Evolutionary conservation across 2,888 invertebrate genomes (phyloP).

Genomic region (Campoletis raptor): DNA sequence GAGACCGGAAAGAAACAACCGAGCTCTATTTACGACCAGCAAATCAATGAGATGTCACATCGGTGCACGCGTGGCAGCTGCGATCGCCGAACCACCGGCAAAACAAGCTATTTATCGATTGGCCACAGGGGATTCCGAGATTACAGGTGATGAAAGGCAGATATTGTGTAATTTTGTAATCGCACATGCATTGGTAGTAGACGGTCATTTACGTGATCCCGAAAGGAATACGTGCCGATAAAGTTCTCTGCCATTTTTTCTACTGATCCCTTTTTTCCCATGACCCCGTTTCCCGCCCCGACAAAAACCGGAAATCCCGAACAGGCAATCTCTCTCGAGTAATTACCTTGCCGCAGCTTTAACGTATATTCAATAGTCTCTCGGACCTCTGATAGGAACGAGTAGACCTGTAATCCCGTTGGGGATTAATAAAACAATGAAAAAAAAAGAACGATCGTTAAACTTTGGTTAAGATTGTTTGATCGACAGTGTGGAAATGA

Average conservation of each 20-base stretch:
- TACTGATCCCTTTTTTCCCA: slow-evolving; percentile 1
- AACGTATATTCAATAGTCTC: slow-evolving; percentile 55
- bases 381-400: slow-evolving; percentile 17
- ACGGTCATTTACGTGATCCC: slow-evolving; percentile 24
- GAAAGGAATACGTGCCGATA: slow-evolving; percentile 44
- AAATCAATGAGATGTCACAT: slow-evolving; percentile 88
- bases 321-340: slow-evolving; percentile 51
- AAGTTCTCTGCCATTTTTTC: slow-evolving; percentile 30
- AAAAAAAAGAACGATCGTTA: slow-evolving; percentile 45
- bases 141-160: slow-evolving; percentile 61
- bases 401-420: slow-evolving; percentile 39
- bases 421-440: slow-evolving; percentile 45
- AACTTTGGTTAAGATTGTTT: slow-evolving; percentile 31
- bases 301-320: slow-evolving; percentile 44
- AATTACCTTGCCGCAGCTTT: slow-evolving; percentile 49
- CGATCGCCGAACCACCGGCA: slow-evolving; percentile 77
- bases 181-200: slow-evolving; percentile 1
- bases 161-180: slow-evolving; percentile 7
- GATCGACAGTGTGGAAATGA: not conserved
- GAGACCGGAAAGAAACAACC: slow-evolving; percentile 91
- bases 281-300: slow-evolving; percentile 32
- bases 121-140: slow-evolving; percentile 69
- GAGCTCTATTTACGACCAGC: slow-evolving; percentile 89
- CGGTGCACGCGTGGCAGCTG: slow-evolving; percentile 86
- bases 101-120: slow-evolving; percentile 75